These are phyloP conservation scores for Chinchilla lanigera DNA, from an alignment of 2,113 vertebrate genomes.

Conservation along the genomic window DNA sequence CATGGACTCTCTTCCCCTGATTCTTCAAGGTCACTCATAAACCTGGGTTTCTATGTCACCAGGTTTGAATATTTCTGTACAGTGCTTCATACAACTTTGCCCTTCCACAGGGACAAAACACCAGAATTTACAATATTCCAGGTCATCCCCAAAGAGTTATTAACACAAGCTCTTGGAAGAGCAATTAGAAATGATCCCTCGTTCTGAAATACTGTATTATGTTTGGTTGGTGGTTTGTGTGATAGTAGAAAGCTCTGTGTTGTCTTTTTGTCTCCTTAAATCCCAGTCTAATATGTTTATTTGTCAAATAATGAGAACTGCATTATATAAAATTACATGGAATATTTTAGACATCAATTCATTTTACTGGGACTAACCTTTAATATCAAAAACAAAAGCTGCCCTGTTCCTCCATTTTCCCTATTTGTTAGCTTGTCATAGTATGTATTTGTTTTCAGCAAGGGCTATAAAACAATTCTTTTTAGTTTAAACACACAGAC, in stretches of 20 bases:
- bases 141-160: not conserved
- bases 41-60: not conserved
- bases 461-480: not conserved
- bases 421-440: not conserved
- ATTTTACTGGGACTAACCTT: not conserved
- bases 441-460: not conserved
- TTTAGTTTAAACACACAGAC: not conserved
- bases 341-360: not conserved
- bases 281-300: not conserved
- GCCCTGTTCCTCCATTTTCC: not conserved
- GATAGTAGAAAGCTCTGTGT: rapidly evolving
- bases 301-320: not conserved
- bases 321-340: not conserved
- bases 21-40: not conserved
- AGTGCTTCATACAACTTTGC: not conserved
- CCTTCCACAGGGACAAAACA: not conserved
- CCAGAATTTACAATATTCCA: not conserved
- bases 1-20: rapidly evolving
- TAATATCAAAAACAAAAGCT: not conserved
- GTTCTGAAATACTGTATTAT: not conserved
- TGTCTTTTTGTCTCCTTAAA: not conserved
- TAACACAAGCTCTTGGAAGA: not conserved
- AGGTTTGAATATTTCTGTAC: not conserved
- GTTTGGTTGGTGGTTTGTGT: no score
- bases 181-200: not conserved